These are phyloP conservation scores for Tetramorium bicarinatum DNA, from an alignment of 2,888 invertebrate species.

Conservation along the genomic window DNA sequence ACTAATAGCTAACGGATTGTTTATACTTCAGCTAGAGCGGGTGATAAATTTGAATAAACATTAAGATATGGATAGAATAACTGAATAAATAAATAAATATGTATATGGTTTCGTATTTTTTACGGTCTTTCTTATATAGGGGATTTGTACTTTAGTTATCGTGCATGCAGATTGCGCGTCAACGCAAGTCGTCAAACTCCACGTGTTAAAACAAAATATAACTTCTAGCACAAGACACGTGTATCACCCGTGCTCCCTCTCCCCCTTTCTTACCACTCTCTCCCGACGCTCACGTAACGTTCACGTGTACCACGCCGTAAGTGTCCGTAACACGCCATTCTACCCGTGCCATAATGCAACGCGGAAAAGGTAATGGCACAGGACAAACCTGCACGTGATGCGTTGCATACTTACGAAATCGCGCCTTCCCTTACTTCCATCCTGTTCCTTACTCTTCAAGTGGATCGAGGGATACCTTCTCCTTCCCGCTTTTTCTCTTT, in stretches of 20 bases:
- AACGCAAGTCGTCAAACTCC: slow-evolving; percentile 9
- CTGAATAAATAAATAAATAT: background rate
- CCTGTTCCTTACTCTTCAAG: slow-evolving; percentile 39
- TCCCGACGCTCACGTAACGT: slow-evolving; percentile 65
- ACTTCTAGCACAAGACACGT: slow-evolving; percentile 44
- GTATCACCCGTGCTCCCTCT: slow-evolving; percentile 7
- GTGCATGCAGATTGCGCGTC: background rate
- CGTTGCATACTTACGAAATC: slow-evolving; percentile 71
- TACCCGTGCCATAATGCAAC: slow-evolving; percentile 58
- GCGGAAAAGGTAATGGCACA: slow-evolving; percentile 64
- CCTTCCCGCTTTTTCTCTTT: slow-evolving; percentile 15
- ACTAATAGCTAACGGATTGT: background rate
- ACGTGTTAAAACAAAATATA: slow-evolving; percentile 39
- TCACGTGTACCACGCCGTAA: slow-evolving; percentile 63
- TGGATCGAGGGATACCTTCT: slow-evolving; percentile 27
- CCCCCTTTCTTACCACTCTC: slow-evolving; percentile 43
- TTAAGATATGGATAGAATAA: no score
- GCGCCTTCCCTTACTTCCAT: slow-evolving; percentile 62
- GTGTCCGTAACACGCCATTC: slow-evolving; percentile 65
- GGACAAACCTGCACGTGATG: slow-evolving; percentile 71
- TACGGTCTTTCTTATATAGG: background rate
- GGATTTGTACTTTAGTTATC: slow-evolving; percentile 7
- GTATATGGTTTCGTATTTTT: background rate
- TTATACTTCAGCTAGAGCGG: background rate
- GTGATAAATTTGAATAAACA: background rate